A percentile compares a stretch with the other conserved stretches of the same genome.
These are phyloP conservation scores for Oeneis ivallda DNA, from an alignment of 2,888 invertebrate species.

Conservation along the genomic window DNA sequence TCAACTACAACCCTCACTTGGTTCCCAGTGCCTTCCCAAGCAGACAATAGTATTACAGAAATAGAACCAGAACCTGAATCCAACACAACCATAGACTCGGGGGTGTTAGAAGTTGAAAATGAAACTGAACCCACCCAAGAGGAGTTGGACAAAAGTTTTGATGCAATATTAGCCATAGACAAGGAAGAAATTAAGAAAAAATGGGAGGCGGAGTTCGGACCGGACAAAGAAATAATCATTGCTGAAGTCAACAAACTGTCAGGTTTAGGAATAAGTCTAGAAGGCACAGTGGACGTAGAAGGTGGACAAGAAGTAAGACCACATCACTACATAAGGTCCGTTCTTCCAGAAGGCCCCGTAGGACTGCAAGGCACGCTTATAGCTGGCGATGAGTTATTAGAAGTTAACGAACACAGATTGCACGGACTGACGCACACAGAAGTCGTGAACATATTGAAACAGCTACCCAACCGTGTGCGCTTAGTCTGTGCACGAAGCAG, in stretches of 20 bases:
- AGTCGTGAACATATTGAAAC: slow-evolving; percentile 96
- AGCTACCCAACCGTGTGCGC: slow-evolving; percentile 93
- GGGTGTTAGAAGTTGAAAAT: slow-evolving; percentile 82
- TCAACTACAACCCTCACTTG: slow-evolving; percentile 92
- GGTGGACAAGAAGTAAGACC: slow-evolving; percentile 97
- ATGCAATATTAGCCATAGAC: slow-evolving; percentile 81
- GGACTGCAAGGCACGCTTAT: slow-evolving; percentile 94
- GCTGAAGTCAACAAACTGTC: slow-evolving; percentile 96
- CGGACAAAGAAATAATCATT: slow-evolving; percentile 93
- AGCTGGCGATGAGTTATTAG: slow-evolving; percentile 97
- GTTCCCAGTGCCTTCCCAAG: slow-evolving; percentile 89
- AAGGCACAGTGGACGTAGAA: slow-evolving; percentile 99
- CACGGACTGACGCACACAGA: slow-evolving; percentile 97
- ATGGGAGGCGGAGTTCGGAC: slow-evolving; percentile 91
- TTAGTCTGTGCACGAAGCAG: slow-evolving; percentile 93
- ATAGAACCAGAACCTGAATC: slow-evolving; percentile 91
- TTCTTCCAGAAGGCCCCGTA: slow-evolving; percentile 97
- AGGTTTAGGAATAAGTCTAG: slow-evolving; percentile 97
- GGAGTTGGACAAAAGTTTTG: slow-evolving; percentile 70
- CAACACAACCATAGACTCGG: slow-evolving; percentile 90
- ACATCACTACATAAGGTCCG: slow-evolving; percentile 99
- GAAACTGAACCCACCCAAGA: slow-evolving; percentile 79
- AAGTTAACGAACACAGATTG: slow-evolving; percentile 96
- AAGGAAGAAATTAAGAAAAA: slow-evolving; percentile 87
- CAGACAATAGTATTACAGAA: slow-evolving; percentile 79